These are phyloP conservation scores for Rhodinocichla rosea DNA, from an alignment of 2,113 vertebrate species.

Conservation along the genomic window DNA sequence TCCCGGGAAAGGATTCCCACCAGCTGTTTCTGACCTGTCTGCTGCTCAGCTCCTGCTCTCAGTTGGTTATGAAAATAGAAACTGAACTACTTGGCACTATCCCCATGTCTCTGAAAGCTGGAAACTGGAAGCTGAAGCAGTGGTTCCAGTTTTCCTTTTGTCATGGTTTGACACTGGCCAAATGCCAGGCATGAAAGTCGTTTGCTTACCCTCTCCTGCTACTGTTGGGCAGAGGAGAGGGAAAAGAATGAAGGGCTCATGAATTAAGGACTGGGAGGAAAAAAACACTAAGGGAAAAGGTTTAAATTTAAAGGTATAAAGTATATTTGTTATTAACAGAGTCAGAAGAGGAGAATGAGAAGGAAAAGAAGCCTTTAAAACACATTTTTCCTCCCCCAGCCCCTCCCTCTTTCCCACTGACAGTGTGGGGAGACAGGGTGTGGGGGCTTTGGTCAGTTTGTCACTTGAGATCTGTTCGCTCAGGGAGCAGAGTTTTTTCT, in stretches of 20 bases:
- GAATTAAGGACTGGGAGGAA: not conserved
- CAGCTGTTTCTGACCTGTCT: accelerated
- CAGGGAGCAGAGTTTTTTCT: not conserved
- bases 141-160: not conserved
- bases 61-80: not conserved
- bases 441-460: not conserved
- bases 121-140: not conserved
- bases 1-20: not conserved
- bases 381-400: not conserved
- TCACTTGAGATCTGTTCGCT: not conserved
- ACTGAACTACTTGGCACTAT: not conserved
- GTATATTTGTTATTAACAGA: not conserved
- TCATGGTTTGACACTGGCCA: not conserved
- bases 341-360: not conserved
- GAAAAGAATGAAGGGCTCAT: not conserved
- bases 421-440: not conserved
- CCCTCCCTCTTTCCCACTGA: not conserved
- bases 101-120: not conserved
- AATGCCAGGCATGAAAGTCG: accelerated
- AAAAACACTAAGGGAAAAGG: not conserved
- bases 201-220: not conserved
- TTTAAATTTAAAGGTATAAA: not conserved
- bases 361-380: not conserved
- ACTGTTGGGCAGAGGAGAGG: not conserved
- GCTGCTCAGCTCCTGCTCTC: not conserved